phyloP scores from a whole-genome alignment of 2,888 invertebrate genomes.

The Azorinus chamasolen region DNA sequence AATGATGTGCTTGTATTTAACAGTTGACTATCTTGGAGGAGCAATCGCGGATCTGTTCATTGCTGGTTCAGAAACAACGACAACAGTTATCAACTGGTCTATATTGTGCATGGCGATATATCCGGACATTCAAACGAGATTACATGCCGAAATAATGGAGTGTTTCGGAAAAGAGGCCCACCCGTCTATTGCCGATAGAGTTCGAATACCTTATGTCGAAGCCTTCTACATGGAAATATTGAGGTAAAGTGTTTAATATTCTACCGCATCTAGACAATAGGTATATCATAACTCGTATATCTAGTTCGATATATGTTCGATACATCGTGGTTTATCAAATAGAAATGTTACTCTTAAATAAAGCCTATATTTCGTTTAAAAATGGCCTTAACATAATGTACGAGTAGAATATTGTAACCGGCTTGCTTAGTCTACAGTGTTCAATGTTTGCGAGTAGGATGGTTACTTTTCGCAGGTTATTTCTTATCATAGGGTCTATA shows the following conservation, averaged over 20 bases:
- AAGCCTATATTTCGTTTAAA: no score
- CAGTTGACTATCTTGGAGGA: conserved; percentile 48
- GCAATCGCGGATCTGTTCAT: conserved; percentile 64
- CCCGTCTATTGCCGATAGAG: conserved; percentile 63
- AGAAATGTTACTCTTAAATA: no score
- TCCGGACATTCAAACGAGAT: conserved; percentile 88
- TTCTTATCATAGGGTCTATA: no score
- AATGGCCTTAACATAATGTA: conserved; percentile 73
- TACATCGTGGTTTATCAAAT: no score
- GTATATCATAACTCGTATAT: no score
- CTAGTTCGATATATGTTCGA: no score
- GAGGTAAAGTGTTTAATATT: conserved; percentile 55
- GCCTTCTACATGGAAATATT: conserved; percentile 78
- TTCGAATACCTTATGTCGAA: conserved; percentile 67
- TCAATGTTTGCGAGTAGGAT: no score
- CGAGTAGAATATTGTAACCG: no score
- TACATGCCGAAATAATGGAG: conserved; percentile 63
- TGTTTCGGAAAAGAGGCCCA: conserved; percentile 80
- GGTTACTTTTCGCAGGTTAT: no score
- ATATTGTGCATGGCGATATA: conserved; percentile 93
- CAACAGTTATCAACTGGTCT: conserved; percentile 94
- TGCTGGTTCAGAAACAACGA: conserved; percentile 89
- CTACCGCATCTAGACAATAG: no score
- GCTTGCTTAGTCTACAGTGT: no score
- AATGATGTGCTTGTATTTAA: no score